Conservation (phyloP, 2,113 vertebrate genomes). For the Dasyornis broadbenti region DNA sequence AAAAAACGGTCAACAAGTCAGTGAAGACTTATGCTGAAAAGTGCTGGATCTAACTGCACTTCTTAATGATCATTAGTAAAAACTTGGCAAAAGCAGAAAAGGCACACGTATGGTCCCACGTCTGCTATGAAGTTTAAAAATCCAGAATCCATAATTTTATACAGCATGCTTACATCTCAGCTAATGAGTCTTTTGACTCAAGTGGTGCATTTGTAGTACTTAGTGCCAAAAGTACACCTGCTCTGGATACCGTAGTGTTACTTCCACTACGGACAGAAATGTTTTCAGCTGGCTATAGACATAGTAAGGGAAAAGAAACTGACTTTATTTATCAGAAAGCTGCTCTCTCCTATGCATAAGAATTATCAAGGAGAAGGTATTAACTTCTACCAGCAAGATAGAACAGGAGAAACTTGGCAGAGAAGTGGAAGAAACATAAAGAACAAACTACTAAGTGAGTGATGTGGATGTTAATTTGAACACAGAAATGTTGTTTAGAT, state of each 20-base stretch:
- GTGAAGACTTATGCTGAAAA: neutral
- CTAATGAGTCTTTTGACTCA: neutral
- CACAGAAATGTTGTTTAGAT: neutral
- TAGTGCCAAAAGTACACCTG: neutral
- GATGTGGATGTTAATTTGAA: neutral
- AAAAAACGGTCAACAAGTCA: neutral
- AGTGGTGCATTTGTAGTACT: neutral
- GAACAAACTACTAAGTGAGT: neutral
- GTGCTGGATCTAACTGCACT: neutral
- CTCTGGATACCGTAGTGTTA: neutral
- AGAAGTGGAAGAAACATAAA: neutral
- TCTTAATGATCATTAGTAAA: neutral
- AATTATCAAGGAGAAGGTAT: neutral
- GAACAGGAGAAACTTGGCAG: neutral
- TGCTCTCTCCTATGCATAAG: neutral
- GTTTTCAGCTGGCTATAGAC: neutral
- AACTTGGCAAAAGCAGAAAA: neutral
- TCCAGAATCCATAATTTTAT: neutral
- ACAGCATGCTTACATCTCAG: neutral
- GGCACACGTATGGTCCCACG: neutral
- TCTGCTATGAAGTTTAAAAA: neutral
- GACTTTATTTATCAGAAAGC: neutral
- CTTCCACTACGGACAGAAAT: neutral
- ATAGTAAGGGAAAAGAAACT: neutral
- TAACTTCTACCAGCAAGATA: neutral